phyloP scores from a whole-genome alignment of 2,888 invertebrate species.

The Podabrus alpinus region DNA sequence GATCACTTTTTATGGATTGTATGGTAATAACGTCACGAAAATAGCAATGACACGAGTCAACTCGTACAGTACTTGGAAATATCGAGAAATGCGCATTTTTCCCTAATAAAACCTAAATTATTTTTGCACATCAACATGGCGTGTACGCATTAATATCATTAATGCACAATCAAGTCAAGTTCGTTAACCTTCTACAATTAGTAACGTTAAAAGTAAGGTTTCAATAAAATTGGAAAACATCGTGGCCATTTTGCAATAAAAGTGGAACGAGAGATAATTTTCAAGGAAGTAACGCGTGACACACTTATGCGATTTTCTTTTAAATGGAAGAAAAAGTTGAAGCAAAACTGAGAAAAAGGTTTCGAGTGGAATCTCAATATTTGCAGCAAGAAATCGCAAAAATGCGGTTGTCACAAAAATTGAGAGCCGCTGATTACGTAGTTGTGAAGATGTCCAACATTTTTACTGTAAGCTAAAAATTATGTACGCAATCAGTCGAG shows the following conservation, averaged over 20 bases:
- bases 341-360: not conserved
- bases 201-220: not conserved
- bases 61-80: not conserved
- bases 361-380: not conserved
- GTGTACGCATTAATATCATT: not conserved
- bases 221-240: not conserved
- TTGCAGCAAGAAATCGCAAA: not conserved
- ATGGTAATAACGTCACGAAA: not conserved
- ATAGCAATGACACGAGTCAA: not conserved
- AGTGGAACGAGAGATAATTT: not conserved
- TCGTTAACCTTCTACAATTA: not conserved
- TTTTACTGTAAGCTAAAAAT: not conserved
- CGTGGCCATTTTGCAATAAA: not conserved
- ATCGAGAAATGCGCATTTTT: not conserved
- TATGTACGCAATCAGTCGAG: not conserved
- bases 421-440: not conserved
- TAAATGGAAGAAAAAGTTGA: not conserved
- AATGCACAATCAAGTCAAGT: not conserved
- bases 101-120: no score
- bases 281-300: not conserved
- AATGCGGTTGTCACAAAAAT: not conserved
- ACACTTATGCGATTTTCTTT: not conserved
- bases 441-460: not conserved
- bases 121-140: not conserved
- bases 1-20: not conserved